phyloP scores from a whole-genome alignment of 1,140 invertebrate species.

The Caenorhabditis briggsae region DNA sequence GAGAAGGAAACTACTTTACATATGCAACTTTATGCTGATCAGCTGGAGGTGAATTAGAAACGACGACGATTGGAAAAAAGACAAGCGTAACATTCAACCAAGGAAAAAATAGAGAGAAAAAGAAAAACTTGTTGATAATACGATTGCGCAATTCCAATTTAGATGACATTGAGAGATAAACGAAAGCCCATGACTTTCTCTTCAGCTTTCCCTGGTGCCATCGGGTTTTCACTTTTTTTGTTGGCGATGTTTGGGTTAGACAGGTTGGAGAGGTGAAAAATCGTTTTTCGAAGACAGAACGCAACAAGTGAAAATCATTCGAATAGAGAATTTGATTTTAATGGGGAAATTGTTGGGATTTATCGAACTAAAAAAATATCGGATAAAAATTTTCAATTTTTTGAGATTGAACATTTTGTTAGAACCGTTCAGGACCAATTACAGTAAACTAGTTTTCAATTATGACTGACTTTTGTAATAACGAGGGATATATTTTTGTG shows the following conservation, averaged over 20 bases:
- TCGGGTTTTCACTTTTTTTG: conserved; percentile 45
- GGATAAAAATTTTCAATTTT: too few relatives aligned
- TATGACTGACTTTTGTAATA: too few relatives aligned
- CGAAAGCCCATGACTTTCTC: conserved; percentile 16
- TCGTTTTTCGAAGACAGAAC: not conserved
- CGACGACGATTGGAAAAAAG: too few relatives aligned
- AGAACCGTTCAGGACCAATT: too few relatives aligned
- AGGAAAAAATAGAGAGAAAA: not conserved
- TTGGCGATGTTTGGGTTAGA: not conserved
- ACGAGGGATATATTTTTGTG: too few relatives aligned
- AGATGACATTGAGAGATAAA: conserved; percentile 43
- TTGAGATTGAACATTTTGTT: too few relatives aligned
- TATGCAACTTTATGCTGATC: conserved; percentile 24
- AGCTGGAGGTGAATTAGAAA: too few relatives aligned
- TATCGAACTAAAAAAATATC: too few relatives aligned
- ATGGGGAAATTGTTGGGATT: not conserved
- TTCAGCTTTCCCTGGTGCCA: conserved; percentile 7
- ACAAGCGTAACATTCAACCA: not conserved
- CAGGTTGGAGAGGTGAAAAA: conserved; percentile 21
- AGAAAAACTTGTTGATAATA: conserved; percentile 10
- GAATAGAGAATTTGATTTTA: not conserved
- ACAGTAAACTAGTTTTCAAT: too few relatives aligned
- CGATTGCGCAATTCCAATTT: conserved; percentile 37
- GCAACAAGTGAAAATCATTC: too few relatives aligned
- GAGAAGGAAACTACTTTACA: not conserved